Evolutionary conservation across 2,797 vertebrate genomes (phyloP), one percentile per base, ranked within the genome.

Genomic region (Remorina albescens): DNA sequence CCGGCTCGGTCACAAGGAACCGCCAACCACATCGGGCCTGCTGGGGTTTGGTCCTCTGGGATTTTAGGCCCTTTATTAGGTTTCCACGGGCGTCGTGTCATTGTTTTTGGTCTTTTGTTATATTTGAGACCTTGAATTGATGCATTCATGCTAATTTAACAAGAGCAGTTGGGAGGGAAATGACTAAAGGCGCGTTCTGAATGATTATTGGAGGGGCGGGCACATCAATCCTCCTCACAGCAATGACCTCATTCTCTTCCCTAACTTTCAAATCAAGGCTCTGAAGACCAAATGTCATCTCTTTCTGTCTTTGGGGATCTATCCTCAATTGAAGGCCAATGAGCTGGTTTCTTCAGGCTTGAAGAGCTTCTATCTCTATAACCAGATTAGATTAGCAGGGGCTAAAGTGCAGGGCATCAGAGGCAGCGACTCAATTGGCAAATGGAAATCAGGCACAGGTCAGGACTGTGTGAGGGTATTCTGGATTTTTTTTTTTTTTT

Each of bases 301-400:
- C 42, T 64, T 25, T 62, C 26, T 26, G 3, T 71, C 51, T 57
- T 51, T 32, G 65, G 50, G 50, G 59, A 44, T 81, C 71, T 77
- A 56, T 67, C 77, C 75, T 74, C 60, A 67, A 59, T 28, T 71
- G 67, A 80, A 81, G 83, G 72, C 81, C 71, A 67, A 80, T 79
- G 65, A 59, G 51, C 71, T 67, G 85, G 61, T 73, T 88, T 64
- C 82, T 86, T 26, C 67, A 51, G 74, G 32, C 37, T 28, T 67
- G 78, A 85, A 73, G 73, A 71, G 76, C 85, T 74, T 85, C 78
- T 71, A 49, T 67, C 59, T 83, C 58, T 90, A n/a, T n/a, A 93
- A 92, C 53, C 51, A 76, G 86, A 91, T 93, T 93, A 92, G 66
- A 69, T 70, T 81, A 61, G 53, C 1, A 21, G 69, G 67, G 80